Percentiles rank a stretch among this genome's conserved stretches.
Evolutionary conservation across 1,140 invertebrate genomes (phyloP).

Genomic region (Drosophila triauraria): DNA sequence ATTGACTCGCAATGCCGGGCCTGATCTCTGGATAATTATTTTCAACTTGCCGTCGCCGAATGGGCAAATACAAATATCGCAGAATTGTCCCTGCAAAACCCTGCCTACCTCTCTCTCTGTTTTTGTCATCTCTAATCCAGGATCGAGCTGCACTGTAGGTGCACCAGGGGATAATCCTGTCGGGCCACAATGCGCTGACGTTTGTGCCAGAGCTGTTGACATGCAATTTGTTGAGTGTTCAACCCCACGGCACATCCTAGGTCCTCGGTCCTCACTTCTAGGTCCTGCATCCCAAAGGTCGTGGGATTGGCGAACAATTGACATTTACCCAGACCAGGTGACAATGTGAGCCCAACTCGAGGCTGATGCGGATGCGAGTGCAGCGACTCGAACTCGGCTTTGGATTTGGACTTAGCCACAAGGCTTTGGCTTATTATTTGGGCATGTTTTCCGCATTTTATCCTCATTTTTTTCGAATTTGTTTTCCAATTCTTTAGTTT

Average conservation of each 20-base stretch:
- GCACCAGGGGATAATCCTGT: slow-evolving; percentile 62
- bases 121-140: slow-evolving; percentile 72
- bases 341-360: slow-evolving; percentile 57
- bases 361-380: slow-evolving; percentile 61
- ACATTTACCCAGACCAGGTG: slow-evolving; percentile 61
- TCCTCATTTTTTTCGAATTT: slow-evolving; percentile 21
- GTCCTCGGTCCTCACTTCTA: slow-evolving; percentile 24
- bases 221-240: slow-evolving; percentile 77
- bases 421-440: slow-evolving; percentile 70
- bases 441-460: slow-evolving; percentile 26
- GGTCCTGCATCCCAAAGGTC: slow-evolving; percentile 41
- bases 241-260: slow-evolving; percentile 34
- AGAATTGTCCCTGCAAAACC: slow-evolving; percentile 1
- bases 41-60: slow-evolving; percentile 26
- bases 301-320: slow-evolving; percentile 60
- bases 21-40: slow-evolving; percentile 49
- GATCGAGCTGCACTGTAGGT: slow-evolving; percentile 39
- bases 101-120: slow-evolving; percentile 17
- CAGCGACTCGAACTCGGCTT: slow-evolving; percentile 55
- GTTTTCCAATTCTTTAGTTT: slow-evolving; percentile 10
- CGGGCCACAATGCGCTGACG: slow-evolving; percentile 56
- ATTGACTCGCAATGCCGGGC: slow-evolving; percentile 68
- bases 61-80: slow-evolving; percentile 32
- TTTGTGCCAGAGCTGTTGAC: slow-evolving; percentile 74
- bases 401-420: slow-evolving; percentile 35